Conservation (phyloP, 1,140 invertebrate genomes). For the Zaprionus lachaisei region DNA sequence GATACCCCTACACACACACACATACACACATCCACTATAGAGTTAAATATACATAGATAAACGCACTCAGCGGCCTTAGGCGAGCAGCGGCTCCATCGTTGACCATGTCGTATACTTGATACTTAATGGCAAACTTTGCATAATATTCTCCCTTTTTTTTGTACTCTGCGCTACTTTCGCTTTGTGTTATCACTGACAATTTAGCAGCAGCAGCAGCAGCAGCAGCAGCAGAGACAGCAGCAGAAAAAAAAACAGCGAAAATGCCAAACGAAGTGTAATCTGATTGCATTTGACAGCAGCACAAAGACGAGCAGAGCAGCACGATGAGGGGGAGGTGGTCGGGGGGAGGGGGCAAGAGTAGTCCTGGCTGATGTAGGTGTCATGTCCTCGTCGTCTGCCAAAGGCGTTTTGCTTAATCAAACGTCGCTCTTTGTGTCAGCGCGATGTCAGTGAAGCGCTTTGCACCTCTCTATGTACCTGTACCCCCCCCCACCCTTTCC, state of each 20-base stretch:
- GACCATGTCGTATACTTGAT: slow-evolving; percentile 63
- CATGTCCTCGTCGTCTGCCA: slow-evolving; percentile 64
- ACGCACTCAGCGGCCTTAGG: slow-evolving; percentile 50
- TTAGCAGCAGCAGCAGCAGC: slow-evolving; percentile 37
- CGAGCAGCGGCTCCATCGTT: slow-evolving; percentile 37
- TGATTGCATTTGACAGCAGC: slow-evolving; percentile 74
- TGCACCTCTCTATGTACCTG: slow-evolving; percentile 29
- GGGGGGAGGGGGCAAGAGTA: neutral
- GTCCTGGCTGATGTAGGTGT: slow-evolving; percentile 32
- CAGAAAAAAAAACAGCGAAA: slow-evolving; percentile 8
- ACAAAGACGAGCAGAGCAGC: slow-evolving; percentile 43
- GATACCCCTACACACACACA: neutral
- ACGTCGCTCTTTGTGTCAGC: slow-evolving; percentile 74
- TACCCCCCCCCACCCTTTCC: neutral
- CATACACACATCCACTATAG: slow-evolving; percentile 24
- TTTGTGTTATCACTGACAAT: slow-evolving; percentile 67
- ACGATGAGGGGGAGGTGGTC: neutral
- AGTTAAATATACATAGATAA: slow-evolving; percentile 49
- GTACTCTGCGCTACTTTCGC: slow-evolving; percentile 42
- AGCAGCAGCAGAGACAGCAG: slow-evolving; percentile 19
- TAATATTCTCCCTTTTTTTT: slow-evolving; percentile 44
- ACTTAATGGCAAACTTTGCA: slow-evolving; percentile 62
- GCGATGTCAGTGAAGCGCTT: slow-evolving; percentile 49
- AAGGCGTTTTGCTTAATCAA: slow-evolving; percentile 72
- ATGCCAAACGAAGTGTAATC: slow-evolving; percentile 69